Percentiles rank a stretch among this genome's conserved stretches.
Evolutionary conservation across 1,140 invertebrate species (phyloP).

Genomic region (Drosophila micromelanica): DNA sequence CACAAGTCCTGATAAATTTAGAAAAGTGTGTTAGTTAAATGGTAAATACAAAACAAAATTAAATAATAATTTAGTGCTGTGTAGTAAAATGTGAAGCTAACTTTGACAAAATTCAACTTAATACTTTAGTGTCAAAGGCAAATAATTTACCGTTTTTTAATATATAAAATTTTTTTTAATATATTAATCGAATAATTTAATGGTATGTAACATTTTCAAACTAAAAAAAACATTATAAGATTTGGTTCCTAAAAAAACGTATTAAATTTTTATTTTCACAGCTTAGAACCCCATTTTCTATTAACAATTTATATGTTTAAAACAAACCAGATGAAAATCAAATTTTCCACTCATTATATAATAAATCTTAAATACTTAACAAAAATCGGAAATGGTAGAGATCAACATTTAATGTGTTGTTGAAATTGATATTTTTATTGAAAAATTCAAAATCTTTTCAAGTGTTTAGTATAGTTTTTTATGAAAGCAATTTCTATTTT

Average conservation of each 20-base stretch:
- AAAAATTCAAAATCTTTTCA: background rate
- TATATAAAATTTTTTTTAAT: too few species aligned
- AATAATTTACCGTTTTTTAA: background rate
- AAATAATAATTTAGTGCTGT: background rate
- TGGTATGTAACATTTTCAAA: background rate
- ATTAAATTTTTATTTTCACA: background rate
- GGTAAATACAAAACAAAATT: slow-evolving; percentile 3
- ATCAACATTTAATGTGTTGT: background rate
- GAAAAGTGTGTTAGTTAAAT: slow-evolving; percentile 5
- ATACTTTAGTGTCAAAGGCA: too few species aligned
- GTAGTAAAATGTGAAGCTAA: slow-evolving; percentile 4
- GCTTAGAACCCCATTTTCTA: background rate
- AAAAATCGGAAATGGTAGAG: background rate
- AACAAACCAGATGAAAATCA: background rate
- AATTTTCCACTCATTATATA: background rate
- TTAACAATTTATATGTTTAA: background rate
- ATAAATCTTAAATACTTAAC: slow-evolving; percentile 1
- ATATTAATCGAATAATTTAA: too few species aligned
- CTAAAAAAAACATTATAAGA: too few species aligned
- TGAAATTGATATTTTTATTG: background rate
- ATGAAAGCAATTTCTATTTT: background rate
- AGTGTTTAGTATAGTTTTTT: background rate
- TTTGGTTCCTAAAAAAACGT: too few species aligned
- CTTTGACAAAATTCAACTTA: background rate
- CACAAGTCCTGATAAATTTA: background rate